Conservation (phyloP, 2,888 invertebrate genomes). For the Euphydryas editha region DNA sequence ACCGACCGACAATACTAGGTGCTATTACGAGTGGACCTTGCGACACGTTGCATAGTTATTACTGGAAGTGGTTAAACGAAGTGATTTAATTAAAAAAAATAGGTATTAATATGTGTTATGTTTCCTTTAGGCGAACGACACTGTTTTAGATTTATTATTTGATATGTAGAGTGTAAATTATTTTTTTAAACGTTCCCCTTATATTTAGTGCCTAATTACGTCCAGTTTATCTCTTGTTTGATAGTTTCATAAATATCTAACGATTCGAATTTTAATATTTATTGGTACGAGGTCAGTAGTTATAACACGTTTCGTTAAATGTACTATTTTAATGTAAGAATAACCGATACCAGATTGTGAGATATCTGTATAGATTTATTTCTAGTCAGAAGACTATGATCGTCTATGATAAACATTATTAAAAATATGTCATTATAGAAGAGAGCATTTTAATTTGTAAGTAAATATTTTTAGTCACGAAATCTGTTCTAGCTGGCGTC, state of each 20-base stretch:
- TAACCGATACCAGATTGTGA: conserved; percentile 63
- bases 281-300: conserved; percentile 80
- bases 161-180: conserved; percentile 77
- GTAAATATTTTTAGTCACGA: conserved; percentile 51
- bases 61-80: conserved; percentile 70
- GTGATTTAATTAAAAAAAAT: conserved; percentile 69
- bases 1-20: conserved; percentile 83
- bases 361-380: conserved; percentile 71
- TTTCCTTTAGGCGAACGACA: conserved; percentile 72
- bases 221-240: conserved; percentile 74
- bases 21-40: conserved; percentile 80
- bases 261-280: conserved; percentile 75
- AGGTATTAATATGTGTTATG: conserved; percentile 78
- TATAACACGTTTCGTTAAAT: conserved; percentile 63
- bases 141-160: conserved; percentile 72
- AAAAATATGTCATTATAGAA: conserved; percentile 39
- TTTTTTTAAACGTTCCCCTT: conserved; percentile 65
- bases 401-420: conserved; percentile 64
- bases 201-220: conserved; percentile 77
- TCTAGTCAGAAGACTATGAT: conserved; percentile 81
- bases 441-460: conserved; percentile 45
- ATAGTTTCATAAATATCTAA: conserved; percentile 68
- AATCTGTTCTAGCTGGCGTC: conserved; percentile 32
- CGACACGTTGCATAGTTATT: conserved; percentile 75
- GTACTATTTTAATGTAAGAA: conserved; percentile 58